Percentiles rank a stretch among this genome's conserved stretches.
Conservation (phyloP, 1,140 invertebrate genomes). For the Trachymyrmex cornetzi region DNA sequence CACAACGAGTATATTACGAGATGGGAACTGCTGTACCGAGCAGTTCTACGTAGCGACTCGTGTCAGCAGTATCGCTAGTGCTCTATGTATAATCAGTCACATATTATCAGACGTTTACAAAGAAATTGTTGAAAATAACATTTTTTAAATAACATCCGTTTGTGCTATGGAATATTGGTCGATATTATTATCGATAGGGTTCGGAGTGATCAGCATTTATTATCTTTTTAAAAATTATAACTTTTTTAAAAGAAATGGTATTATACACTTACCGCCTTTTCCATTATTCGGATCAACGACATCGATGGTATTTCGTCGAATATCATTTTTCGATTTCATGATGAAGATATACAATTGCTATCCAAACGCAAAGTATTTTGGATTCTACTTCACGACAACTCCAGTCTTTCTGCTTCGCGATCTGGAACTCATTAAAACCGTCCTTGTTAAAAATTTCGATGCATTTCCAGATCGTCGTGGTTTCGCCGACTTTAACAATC, state of each 20-base stretch:
- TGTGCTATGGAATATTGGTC: slow-evolving; percentile 21
- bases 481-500: slow-evolving; percentile 74
- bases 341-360: slow-evolving; percentile 37
- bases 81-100: neutral
- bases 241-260: slow-evolving; percentile 70
- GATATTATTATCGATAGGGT: slow-evolving; percentile 24
- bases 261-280: slow-evolving; percentile 65
- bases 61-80: neutral
- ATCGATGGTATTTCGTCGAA: neutral
- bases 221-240: slow-evolving; percentile 33
- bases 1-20: neutral
- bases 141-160: too few species aligned
- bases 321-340: slow-evolving; percentile 13
- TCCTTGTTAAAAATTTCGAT: slow-evolving; percentile 78
- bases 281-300: slow-evolving; percentile 65
- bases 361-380: slow-evolving; percentile 72
- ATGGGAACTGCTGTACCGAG: neutral
- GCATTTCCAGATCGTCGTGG: slow-evolving; percentile 81
- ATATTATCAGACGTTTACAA: neutral
- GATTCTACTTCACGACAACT: slow-evolving; percentile 53
- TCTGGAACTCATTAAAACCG: slow-evolving; percentile 79
- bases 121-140: neutral
- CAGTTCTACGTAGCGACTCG: neutral
- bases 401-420: slow-evolving; percentile 81
- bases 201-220: slow-evolving; percentile 32